These are phyloP conservation scores for Trachelus tabidus DNA, from an alignment of 2,888 invertebrate genomes.

Conservation along the genomic window DNA sequence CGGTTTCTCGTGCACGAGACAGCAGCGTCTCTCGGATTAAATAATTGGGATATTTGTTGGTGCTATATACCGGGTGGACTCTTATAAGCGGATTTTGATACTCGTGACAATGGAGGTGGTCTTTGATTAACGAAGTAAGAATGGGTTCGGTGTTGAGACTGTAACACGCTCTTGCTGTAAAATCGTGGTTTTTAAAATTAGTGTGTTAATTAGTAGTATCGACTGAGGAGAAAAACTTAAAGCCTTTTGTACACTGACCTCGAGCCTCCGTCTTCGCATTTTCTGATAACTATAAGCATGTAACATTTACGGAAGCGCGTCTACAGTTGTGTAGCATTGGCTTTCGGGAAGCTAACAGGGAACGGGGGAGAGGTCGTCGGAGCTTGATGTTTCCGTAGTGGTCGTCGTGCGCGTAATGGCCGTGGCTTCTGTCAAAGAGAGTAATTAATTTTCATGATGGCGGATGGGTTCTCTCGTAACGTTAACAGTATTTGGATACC, in stretches of 20 bases:
- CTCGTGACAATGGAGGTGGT: neutral
- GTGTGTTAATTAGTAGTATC: conserved; percentile 39
- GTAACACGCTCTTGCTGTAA: neutral
- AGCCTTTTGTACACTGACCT: conserved; percentile 29
- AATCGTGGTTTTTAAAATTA: conserved; percentile 37
- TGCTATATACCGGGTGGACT: neutral
- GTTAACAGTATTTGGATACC: neutral
- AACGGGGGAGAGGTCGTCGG: too few species aligned
- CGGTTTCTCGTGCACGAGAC: neutral
- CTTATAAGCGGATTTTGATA: neutral
- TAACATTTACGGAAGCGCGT: neutral
- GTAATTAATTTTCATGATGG: conserved; percentile 46
- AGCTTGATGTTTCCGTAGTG: neutral
- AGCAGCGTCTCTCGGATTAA: neutral
- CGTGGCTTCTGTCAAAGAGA: conserved; percentile 36
- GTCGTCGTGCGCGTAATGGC: conserved; percentile 22
- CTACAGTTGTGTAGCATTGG: neutral
- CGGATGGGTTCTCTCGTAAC: conserved; percentile 14
- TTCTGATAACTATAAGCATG: neutral
- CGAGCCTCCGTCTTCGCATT: conserved; percentile 5
- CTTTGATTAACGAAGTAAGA: neutral
- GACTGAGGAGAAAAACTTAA: conserved; percentile 2
- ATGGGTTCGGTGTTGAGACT: neutral
- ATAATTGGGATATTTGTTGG: neutral
- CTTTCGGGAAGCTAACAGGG: conserved; percentile 23